Conservation (phyloP, 2,797 vertebrate species). For the Threskiornis aethiopicus region DNA sequence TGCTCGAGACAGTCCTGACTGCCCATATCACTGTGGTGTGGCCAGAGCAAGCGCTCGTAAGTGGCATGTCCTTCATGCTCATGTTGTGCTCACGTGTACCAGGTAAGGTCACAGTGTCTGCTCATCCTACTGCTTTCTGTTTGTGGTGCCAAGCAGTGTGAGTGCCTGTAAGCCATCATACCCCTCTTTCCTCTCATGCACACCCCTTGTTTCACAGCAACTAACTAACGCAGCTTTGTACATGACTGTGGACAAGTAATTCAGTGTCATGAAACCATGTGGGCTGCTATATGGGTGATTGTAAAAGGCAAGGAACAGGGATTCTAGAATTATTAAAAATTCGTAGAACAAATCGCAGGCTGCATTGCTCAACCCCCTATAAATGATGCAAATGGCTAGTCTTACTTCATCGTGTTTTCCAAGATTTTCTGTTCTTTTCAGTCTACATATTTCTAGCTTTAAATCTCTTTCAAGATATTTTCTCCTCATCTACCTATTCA, state of each 20-base stretch:
- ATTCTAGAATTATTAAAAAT: neutral
- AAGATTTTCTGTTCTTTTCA: neutral
- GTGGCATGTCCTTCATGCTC: accelerated
- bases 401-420: neutral
- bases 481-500: neutral
- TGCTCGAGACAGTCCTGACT: neutral
- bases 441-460: neutral
- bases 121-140: neutral
- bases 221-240: too few relatives aligned
- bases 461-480: neutral
- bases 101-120: accelerated
- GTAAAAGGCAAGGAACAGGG: neutral
- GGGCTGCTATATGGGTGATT: neutral
- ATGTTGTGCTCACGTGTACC: neutral
- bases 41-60: accelerated
- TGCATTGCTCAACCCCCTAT: neutral
- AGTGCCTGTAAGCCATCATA: neutral
- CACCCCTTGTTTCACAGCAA: neutral
- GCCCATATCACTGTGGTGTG: accelerated
- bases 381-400: neutral
- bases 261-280: neutral
- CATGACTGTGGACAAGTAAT: too few relatives aligned
- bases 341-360: neutral
- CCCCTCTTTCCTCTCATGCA: neutral
- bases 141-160: neutral